Conservation (phyloP, 2,113 vertebrate genomes). For the Sialia sialis region DNA sequence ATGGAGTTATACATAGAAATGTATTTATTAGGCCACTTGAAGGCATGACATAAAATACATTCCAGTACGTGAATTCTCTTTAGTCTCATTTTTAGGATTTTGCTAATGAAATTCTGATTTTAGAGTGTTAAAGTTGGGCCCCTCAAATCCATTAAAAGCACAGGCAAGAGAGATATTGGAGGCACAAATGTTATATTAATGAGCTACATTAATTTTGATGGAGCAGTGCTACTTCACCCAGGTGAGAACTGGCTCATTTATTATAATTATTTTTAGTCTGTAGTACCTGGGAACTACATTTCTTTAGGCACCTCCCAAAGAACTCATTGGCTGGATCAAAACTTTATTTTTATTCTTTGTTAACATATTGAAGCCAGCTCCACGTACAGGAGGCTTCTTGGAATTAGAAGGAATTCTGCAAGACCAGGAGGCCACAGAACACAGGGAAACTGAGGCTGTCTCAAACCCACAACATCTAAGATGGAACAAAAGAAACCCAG, state of each 20-base stretch:
- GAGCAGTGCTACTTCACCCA: neutral
- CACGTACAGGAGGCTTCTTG: neutral
- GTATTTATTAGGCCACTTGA: neutral
- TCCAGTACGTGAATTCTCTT: neutral
- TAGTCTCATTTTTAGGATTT: neutral
- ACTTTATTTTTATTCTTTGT: neutral
- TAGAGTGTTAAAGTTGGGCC: neutral
- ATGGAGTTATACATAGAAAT: neutral
- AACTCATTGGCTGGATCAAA: neutral
- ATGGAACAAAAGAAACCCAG: neutral
- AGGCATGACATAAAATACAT: neutral
- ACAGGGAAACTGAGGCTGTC: rapidly evolving
- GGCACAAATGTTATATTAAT: neutral
- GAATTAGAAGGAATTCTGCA: neutral
- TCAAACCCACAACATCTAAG: neutral
- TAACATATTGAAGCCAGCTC: neutral
- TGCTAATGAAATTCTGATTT: constrained; percentile 1
- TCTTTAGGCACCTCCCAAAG: neutral
- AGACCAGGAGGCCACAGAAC: neutral
- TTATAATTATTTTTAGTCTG: neutral
- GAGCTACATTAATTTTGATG: neutral
- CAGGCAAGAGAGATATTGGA: neutral
- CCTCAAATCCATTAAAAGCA: neutral
- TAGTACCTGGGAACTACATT: neutral
- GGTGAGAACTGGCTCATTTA: neutral